Evolutionary conservation across 1,140 invertebrate species (phyloP), one percentile per base, ranked within the genome.

Genomic region (Sarcophaga bullata): DNA sequence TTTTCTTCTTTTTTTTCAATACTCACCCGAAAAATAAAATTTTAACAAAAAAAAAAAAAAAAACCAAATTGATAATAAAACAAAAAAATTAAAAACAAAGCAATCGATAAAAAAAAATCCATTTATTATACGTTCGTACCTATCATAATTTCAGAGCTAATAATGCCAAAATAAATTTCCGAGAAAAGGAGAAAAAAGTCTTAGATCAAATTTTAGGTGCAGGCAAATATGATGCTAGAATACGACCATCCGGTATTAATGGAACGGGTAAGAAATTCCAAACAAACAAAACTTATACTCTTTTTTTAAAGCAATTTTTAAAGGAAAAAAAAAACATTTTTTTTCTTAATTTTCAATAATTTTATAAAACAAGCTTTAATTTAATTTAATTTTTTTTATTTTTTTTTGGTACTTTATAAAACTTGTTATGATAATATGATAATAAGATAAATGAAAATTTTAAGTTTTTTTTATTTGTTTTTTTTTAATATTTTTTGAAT

Each of bases 111-210:
- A 62, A 82, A 81, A 80, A 83, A 47, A 81, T 80, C 17, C 80
- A 82, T 73, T 47, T 87, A 87, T 89, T 89, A 88, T 89, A 89
- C 88, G 85, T 89, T 85, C 88, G 88, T 89, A 85, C 88, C 87
- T 89, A 89, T 89, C 88, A 88, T 88, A 86, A 87, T 87, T 86
- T 88, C 90, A 93, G 92, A 91, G 92, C 93, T 91, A 93, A 92
- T 88, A 92, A 92, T 90, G 91, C 91, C 85, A 95, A 95, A 91
- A 94, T 95, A 90, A 97, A 97, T 92, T 97, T 95, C 91, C 93
- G 97, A 85, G 96, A 97, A 92, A 97, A 96, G 91, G 97, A 98
- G 92, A 98, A 98, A 91, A 94, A 97, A 91, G 96, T 98, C 86
- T 92, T 98, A 91, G 97, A 98, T 91, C 94, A 95, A 91, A 98